Evolutionary conservation across 2,113 vertebrate genomes (phyloP).

Genomic region (Vidua macroura): DNA sequence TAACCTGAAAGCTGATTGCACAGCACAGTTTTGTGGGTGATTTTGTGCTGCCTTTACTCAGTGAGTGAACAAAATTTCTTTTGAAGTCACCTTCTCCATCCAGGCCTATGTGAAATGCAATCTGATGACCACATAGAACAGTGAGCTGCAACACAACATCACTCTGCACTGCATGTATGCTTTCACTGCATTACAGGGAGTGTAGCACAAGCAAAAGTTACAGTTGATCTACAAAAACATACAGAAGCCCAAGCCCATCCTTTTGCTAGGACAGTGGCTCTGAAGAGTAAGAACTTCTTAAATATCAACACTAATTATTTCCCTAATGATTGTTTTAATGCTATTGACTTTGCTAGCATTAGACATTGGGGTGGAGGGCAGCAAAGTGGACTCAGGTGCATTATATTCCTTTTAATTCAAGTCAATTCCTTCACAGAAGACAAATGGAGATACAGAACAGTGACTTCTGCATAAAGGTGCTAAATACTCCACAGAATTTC

Average conservation of each 20-base stretch:
- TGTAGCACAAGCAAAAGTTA: neutral
- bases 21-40: neutral
- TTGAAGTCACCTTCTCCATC: neutral
- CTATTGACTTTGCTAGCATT: neutral
- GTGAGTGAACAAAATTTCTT: neutral
- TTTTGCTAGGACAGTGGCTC: neutral
- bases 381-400: neutral
- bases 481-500: neutral
- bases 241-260: neutral
- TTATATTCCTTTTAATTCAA: neutral
- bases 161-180: neutral
- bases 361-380: neutral
- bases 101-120: neutral
- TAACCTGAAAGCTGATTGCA: neutral
- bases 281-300: neutral
- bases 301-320: neutral
- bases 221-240: neutral
- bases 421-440: neutral
- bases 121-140: neutral
- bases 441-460: rapidly evolving
- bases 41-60: neutral
- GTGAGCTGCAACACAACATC: neutral
- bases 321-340: neutral
- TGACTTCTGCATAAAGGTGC: neutral
- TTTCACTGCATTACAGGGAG: neutral